phyloP scores from a whole-genome alignment of 30 jellyfish, hydroid and myxozoan species.

The Aurelia aurita region DNA sequence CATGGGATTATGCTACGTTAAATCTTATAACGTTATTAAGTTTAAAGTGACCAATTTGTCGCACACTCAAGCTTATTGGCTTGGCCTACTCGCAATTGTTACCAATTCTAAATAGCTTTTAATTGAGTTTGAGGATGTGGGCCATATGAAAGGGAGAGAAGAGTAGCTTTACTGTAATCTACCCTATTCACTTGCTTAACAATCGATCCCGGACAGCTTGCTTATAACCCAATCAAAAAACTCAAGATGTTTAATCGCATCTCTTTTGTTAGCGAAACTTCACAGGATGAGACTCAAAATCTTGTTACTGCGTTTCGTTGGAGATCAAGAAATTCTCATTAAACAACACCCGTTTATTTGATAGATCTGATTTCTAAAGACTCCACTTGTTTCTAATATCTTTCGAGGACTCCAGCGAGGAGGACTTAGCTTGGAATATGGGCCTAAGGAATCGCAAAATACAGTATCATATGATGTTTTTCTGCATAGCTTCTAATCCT shows the following conservation, averaged over 20 bases:
- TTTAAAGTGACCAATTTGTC: constrained; percentile 62
- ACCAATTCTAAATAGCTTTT: constrained; percentile 48
- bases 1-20: constrained; percentile 16
- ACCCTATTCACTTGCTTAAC: constrained; percentile 34
- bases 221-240: constrained; percentile 41
- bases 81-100: constrained; percentile 47
- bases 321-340: constrained; percentile 23
- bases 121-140: constrained; percentile 43
- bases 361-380: neutral
- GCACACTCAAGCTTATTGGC: constrained; percentile 47
- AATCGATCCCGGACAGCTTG: constrained; percentile 70
- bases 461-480: no score
- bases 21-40: constrained; percentile 36
- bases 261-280: constrained; percentile 47
- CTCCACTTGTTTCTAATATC: no score
- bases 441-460: no score
- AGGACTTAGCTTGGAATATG: no score
- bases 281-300: constrained; percentile 54
- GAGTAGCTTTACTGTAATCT: constrained; percentile 40
- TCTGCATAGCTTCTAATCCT: no score
- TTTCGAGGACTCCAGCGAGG: no score
- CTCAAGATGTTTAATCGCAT: constrained; percentile 32
- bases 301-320: constrained; percentile 59
- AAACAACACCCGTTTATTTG: neutral
- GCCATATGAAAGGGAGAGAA: constrained; percentile 14